These are phyloP conservation scores for Synergus gifuensis DNA, from an alignment of 2,888 invertebrate genomes.

Conservation along the genomic window DNA sequence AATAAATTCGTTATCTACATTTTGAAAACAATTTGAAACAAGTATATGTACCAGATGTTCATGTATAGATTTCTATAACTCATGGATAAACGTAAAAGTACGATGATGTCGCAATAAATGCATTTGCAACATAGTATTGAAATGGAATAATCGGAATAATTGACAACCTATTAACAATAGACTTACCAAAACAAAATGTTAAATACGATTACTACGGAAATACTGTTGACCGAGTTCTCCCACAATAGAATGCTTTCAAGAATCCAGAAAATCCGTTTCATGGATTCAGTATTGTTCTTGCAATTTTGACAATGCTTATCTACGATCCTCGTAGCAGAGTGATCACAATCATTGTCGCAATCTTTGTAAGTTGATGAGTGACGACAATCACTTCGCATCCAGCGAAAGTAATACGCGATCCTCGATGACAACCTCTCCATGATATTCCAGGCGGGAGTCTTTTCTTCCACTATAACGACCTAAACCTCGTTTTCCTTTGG, in stretches of 20 bases:
- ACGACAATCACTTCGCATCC: conserved; percentile 42
- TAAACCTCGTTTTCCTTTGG: conserved; percentile 45
- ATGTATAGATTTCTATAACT: background rate
- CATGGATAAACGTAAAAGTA: background rate
- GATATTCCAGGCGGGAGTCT: conserved; percentile 50
- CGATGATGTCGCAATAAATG: conserved; percentile 15
- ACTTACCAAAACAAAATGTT: conserved; percentile 74
- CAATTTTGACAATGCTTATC: conserved; percentile 40
- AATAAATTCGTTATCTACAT: background rate
- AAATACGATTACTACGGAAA: conserved; percentile 70
- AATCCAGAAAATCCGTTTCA: conserved; percentile 61
- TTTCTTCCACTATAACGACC: conserved; percentile 31
- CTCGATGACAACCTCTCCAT: conserved; percentile 66
- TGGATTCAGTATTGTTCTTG: conserved; percentile 44
- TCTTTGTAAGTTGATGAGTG: conserved; percentile 45
- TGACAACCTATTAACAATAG: background rate
- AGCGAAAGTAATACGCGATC: conserved; percentile 67
- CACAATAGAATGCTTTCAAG: conserved; percentile 70
- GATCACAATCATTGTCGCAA: conserved; percentile 34
- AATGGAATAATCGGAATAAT: background rate
- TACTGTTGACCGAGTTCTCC: conserved; percentile 72
- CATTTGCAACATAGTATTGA: background rate
- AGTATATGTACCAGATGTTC: background rate
- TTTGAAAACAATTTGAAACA: background rate
- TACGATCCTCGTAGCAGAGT: background rate